Evolutionary conservation across 2,888 invertebrate genomes (phyloP), one percentile per base, ranked within the genome.

Genomic region (Tiphia femorata): DNA sequence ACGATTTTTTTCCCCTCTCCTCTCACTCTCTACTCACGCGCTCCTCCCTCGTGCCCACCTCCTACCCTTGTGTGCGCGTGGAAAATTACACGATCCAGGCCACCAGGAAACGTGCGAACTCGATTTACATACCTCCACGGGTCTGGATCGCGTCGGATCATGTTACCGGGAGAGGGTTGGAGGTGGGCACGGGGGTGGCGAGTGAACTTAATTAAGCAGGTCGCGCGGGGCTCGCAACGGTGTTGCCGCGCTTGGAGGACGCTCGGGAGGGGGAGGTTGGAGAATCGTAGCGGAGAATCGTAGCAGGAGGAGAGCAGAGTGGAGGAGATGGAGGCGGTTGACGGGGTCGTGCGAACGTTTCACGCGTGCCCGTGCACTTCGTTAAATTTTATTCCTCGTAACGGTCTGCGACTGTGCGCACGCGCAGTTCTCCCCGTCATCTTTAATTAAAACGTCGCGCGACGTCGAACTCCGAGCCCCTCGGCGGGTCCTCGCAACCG

Each of bases 331-430:
- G n/a, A n/a, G n/a, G n/a, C n/a, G n/a, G n/a, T n/a, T n/a, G n/a
- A n/a, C n/a, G n/a, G n/a, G n/a, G n/a, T n/a, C n/a, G n/a, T n/a
- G n/a, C n/a, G n/a, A n/a, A n/a, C n/a, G n/a, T n/a, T n/a, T n/a
- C n/a, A n/a, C 66, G 55, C 50, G 57, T 51, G 49, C 65, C 50
- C 60, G 69, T 55, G 58, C 66, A 69, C 63, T 66, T 69, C 70
- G 69, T 69, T 69, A 70, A 62, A 69, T 69, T 69, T 69, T 63
- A 69, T 69, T 64, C 66, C 53, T 49, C 66, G 66, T 69, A 69
- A 69, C 69, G 65, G n/a, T n/a, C 56, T 53, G 50, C 55, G 50
- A 67, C 62, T 23, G 54, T 40, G 47, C 27, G 42, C 37, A 17
- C 37, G 17, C 3, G 23, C 20, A 10, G 41, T 14, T 2, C 16